These are phyloP conservation scores for Lysiphlebus fabarum DNA, from an alignment of 1,140 invertebrate genomes.

Conservation along the genomic window DNA sequence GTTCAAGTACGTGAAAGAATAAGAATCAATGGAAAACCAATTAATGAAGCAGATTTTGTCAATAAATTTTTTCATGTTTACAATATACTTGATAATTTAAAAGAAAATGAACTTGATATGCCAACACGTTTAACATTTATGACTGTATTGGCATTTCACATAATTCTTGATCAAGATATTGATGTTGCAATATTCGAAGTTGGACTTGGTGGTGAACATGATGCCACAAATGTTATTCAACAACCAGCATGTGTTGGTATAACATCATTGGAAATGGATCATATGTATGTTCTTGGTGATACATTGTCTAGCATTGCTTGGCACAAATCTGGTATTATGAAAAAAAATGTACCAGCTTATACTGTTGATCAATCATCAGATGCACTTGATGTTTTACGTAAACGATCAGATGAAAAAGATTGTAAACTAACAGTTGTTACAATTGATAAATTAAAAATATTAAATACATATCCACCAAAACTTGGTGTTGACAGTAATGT, in stretches of 20 bases:
- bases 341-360: constrained; percentile 70
- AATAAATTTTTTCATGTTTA: no score
- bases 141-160: constrained; percentile 85
- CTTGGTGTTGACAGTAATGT: constrained; percentile 56
- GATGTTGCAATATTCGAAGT: constrained; percentile 96
- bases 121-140: constrained; percentile 94
- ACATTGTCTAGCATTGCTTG: constrained; percentile 86
- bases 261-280: constrained; percentile 87
- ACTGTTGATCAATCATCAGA: constrained; percentile 66
- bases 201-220: constrained; percentile 93
- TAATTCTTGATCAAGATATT: constrained; percentile 83
- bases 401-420: constrained; percentile 65
- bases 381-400: constrained; percentile 69
- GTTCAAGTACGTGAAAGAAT: no score
- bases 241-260: constrained; percentile 83
- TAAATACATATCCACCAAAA: no score
- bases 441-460: constrained; percentile 48
- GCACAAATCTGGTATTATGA: constrained; percentile 97
- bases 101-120: no score
- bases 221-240: constrained; percentile 89
- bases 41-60: no score
- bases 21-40: no score
- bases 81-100: no score
- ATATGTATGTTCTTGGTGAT: constrained; percentile 77
- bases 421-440: constrained; percentile 66